These are phyloP conservation scores for Vesta saturnalis DNA, from an alignment of 2,888 invertebrate genomes.

Conservation along the genomic window DNA sequence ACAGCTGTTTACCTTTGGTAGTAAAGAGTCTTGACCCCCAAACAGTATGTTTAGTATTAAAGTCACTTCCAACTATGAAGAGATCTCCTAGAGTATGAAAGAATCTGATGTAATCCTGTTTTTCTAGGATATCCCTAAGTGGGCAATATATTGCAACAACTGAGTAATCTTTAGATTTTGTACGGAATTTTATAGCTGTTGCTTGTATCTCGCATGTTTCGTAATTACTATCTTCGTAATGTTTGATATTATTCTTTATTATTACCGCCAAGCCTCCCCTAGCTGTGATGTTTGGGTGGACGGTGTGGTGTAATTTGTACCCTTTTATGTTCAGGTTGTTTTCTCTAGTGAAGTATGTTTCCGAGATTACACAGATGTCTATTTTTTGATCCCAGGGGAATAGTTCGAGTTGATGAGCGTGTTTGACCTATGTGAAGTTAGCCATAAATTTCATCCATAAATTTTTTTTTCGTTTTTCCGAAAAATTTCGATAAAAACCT, in stretches of 20 bases:
- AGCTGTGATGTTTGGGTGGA: too few species aligned
- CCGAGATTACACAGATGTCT: not conserved
- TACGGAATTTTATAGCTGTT: too few species aligned
- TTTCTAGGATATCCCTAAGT: not conserved
- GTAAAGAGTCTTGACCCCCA: not conserved
- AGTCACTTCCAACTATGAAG: too few species aligned
- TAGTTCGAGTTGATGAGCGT: conserved; percentile 4
- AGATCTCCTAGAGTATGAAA: conserved; percentile 15
- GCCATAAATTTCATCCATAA: too few species aligned
- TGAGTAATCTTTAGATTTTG: not conserved
- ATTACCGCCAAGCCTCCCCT: too few species aligned
- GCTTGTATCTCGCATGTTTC: too few species aligned
- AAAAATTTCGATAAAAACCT: too few species aligned
- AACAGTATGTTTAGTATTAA: not conserved
- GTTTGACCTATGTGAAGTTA: too few species aligned
- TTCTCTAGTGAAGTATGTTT: not conserved
- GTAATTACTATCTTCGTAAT: too few species aligned
- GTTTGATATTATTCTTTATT: too few species aligned
- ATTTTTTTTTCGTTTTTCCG: too few species aligned
- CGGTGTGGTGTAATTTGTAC: not conserved
- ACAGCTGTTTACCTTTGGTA: not conserved
- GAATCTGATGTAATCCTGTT: not conserved
- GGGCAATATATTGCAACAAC: not conserved
- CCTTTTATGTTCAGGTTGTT: not conserved
- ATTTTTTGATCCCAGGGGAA: not conserved